A percentile compares a stretch with the other conserved stretches of the same genome.
Evolutionary conservation across 2,797 vertebrate species (phyloP).

Genomic region (Denticeps clupeoides): DNA sequence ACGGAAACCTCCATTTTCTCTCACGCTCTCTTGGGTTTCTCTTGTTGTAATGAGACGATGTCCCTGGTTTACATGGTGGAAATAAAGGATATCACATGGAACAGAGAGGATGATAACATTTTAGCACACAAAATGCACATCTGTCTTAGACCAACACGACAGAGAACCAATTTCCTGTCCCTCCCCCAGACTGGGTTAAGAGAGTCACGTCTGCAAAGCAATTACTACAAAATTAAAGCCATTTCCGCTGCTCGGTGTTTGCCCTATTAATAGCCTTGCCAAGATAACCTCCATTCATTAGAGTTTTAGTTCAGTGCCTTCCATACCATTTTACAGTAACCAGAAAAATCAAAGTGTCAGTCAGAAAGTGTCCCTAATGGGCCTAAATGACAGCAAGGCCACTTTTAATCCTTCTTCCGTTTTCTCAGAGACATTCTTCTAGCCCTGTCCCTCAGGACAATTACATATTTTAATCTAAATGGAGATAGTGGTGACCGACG

Average conservation of each 20-base stretch:
- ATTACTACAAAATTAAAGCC: conserved; percentile 68
- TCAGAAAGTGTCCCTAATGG: conserved; percentile 68
- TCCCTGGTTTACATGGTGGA: too few species aligned
- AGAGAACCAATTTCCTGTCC: not conserved
- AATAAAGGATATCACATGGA: too few species aligned
- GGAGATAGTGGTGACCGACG: conserved; percentile 88
- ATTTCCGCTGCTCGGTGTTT: conserved; percentile 55
- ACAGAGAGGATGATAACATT: too few species aligned
- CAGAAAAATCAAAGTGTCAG: conserved; percentile 80
- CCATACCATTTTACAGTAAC: conserved; percentile 75
- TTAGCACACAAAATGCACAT: too few species aligned
- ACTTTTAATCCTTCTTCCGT: conserved; percentile 48
- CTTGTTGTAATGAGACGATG: too few species aligned
- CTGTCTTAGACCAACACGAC: not conserved
- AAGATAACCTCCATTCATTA: conserved; percentile 62
- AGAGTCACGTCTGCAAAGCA: conserved; percentile 38
- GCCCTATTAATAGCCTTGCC: conserved; percentile 54
- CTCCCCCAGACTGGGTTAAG: not conserved
- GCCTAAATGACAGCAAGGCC: conserved; percentile 59
- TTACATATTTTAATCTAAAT: conserved; percentile 98
- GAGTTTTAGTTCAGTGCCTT: conserved; percentile 75
- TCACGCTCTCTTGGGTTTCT: too few species aligned
- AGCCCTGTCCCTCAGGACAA: conserved; percentile 83
- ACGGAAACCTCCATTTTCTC: too few species aligned
- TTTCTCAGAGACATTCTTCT: conserved; percentile 61